Base-by-base conservation (phyloP, 1,140 invertebrate genomes). In the Drosophila ohnishii region DNA sequence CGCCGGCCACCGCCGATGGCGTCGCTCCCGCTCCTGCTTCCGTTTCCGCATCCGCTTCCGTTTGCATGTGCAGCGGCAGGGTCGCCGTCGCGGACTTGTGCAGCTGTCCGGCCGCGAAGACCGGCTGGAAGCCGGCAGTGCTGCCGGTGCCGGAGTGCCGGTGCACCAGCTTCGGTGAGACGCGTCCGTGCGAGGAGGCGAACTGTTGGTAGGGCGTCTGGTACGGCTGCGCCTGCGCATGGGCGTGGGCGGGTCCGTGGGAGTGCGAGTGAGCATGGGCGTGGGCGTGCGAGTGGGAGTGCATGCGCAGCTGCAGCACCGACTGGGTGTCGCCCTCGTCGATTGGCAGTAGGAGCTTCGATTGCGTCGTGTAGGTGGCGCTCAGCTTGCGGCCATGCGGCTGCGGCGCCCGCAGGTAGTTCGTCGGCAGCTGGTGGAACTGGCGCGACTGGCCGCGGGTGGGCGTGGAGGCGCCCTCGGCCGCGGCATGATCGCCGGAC, bases 391-490 rank as follows among this genome's bases (percentile, higher is more conserved):
- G 88, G 13, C 75, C 79, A 44, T 90, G 82, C 2, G 85, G 70
- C 64, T 90, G 83, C 11, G 91, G 91, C 5, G 91, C 82, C 30
- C 91, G 80, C 63, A 92, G 59, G 51, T 92, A 92, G 70, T 67
- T 92, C n/a, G 91, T 90, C 14, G 92, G 92, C 73, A 92, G 92
- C 77, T 94, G 93, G 65, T 94, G 93, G 75, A 93, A 94, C 70
- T 94, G 93, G 39, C 93, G 93, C 59, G 92, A 92, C 62, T 92
- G 91, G 48, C 84, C 71, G 37, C 91, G 92, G 30, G 90, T 91
- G 64, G 89, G 90, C 72, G 80, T 90, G 56, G 86, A 81, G 44
- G 87, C 78, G 44, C 88, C 77, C 19, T 72, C 76, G 34, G 91
- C 51, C 4, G 34, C 92, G 48, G 69, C 80, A 16, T 82, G 83